Conservation (phyloP, 2,797 vertebrate genomes). For the Pangasius larnaudii region DNA sequence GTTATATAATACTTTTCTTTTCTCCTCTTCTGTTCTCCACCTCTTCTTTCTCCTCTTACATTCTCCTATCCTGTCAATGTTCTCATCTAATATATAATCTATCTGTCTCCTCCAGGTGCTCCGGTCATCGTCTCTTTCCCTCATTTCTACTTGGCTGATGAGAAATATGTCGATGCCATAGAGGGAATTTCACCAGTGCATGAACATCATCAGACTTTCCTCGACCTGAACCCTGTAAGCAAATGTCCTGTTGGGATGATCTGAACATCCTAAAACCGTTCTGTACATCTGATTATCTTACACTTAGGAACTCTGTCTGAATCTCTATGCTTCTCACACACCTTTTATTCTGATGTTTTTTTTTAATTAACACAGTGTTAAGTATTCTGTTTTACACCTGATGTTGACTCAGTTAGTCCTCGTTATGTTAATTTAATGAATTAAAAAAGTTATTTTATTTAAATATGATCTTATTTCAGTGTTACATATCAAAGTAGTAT, state of each 20-base stretch:
- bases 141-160: conserved; percentile 79
- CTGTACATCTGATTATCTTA: neutral
- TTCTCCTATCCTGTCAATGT: neutral
- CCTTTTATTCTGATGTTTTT: neutral
- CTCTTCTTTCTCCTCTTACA: neutral
- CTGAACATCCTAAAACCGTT: neutral
- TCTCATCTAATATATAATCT: neutral
- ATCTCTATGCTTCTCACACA: neutral
- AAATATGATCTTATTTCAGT: neutral
- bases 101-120: conserved; percentile 66
- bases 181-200: conserved; percentile 73
- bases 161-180: conserved; percentile 69
- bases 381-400: neutral
- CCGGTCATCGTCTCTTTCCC: conserved; percentile 81
- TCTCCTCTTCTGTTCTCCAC: neutral
- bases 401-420: neutral
- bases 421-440: neutral
- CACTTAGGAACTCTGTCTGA: no score
- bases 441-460: no score
- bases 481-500: neutral
- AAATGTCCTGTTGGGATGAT: neutral
- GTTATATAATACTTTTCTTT: neutral
- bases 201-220: conserved; percentile 77
- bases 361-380: neutral
- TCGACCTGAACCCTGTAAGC: conserved; percentile 81